Evolutionary conservation across 1,140 invertebrate genomes (phyloP), one percentile per base, ranked within the genome.

Genomic region (Drosophila fuyamai): DNA sequence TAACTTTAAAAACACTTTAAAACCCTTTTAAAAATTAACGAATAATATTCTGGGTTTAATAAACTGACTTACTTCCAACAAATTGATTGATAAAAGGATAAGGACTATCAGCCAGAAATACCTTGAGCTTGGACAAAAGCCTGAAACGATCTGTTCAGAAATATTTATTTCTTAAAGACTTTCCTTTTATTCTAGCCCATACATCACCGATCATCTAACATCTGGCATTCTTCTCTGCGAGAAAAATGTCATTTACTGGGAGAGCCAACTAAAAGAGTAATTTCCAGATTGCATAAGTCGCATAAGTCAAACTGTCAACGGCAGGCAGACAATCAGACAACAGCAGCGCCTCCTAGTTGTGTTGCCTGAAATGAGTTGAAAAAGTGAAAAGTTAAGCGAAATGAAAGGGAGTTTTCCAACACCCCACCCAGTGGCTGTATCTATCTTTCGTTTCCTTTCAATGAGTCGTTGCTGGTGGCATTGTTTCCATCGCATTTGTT

Each of bases 321-420:
- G 29, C 83, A 88, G 83, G 56, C 40, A 60, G 63, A 46, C 55
- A 76, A 46, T 60, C 54, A 67, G 63, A 67, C 62, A 41, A 66
- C 48, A 60, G 36, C 44, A 47, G 46, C 35, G 46, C 40, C 41
- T 60, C 10, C 29, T 50, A 9, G 50, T 71, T 79, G 36, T 29
- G 18, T 35, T 27, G 68, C 40, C n/a, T n/a, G 70, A 72, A 40
- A 67, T 58, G 70, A 73, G 63, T 79, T 51, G 66, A 32, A 65
- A 82, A 85, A 85, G 83, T 88, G 82, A 85, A 88, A 85, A 85
- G 83, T 88, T 88, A 79, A 88, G 79, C 82, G 76, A 75, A 85
- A 81, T 65, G 79, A 79, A 82, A 79, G 72, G 70, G 57, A 79
- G 74, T 79, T 58, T 63, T 48, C 35, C 51, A 35, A 56, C 62